Evolutionary conservation across 2,113 vertebrate species (phyloP).

Genomic region (Caracal caracal): DNA sequence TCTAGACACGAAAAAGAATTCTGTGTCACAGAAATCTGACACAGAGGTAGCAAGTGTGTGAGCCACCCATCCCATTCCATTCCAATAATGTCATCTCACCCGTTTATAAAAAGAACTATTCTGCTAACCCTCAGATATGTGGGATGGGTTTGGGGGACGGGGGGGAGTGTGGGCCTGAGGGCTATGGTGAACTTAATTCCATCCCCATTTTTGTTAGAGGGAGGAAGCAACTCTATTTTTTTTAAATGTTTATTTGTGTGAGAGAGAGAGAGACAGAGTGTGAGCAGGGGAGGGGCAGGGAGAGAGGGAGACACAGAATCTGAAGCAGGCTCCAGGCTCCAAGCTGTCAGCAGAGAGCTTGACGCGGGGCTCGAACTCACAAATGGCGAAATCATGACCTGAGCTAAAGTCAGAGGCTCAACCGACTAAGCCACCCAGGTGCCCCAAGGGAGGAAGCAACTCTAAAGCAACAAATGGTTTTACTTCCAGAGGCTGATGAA

Average conservation of each 20-base stretch:
- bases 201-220: not conserved
- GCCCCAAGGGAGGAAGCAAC: not conserved
- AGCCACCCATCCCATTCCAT: constrained; percentile 44
- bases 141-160: not conserved
- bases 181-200: not conserved
- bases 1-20: constrained; percentile 17
- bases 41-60: constrained; percentile 32
- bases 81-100: constrained; percentile 11
- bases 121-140: constrained; percentile 44
- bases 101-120: not conserved
- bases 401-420: too few species aligned
- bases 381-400: too few species aligned
- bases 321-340: too few species aligned
- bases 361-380: too few species aligned
- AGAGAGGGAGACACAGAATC: too few species aligned
- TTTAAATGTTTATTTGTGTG: too few species aligned
- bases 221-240: constrained; percentile 12
- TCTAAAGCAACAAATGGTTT: not conserved
- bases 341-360: too few species aligned
- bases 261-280: too few species aligned
- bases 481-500: not conserved
- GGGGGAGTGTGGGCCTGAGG: not conserved
- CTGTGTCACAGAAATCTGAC: constrained; percentile 17
- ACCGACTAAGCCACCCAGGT: too few species aligned
- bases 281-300: too few species aligned